These are phyloP conservation scores for Larimichthys polyactis DNA, from an alignment of 2,113 vertebrate genomes.

Conservation along the genomic window DNA sequence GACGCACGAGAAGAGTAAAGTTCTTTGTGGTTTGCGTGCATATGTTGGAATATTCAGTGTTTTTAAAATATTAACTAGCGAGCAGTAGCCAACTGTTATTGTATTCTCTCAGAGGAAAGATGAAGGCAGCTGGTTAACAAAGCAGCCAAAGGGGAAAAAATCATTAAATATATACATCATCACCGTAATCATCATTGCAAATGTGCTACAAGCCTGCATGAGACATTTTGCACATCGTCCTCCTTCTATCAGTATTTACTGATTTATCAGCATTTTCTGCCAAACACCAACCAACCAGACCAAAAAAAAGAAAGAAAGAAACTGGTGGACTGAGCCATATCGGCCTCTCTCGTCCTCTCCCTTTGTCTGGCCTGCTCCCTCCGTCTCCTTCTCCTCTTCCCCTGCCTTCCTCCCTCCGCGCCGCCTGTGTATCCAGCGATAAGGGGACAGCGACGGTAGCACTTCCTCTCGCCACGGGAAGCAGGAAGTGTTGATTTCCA, in stretches of 20 bases:
- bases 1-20: background rate
- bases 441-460: constrained; percentile 80
- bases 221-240: background rate
- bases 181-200: background rate
- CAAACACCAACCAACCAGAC: background rate
- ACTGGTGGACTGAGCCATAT: background rate
- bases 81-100: background rate
- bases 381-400: constrained; percentile 56
- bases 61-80: background rate
- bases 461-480: constrained; percentile 81
- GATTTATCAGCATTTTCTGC: background rate
- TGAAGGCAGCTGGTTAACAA: background rate
- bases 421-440: constrained; percentile 79
- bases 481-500: constrained; percentile 83
- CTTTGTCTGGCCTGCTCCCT: constrained; percentile 55
- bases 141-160: constrained; percentile 15
- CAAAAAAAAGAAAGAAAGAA: background rate
- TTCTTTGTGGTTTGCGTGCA: background rate
- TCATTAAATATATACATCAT: background rate
- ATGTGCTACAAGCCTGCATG: background rate
- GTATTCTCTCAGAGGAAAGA: constrained; percentile 15
- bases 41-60: background rate
- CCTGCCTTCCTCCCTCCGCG: constrained; percentile 57
- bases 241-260: background rate
- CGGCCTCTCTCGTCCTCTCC: constrained; percentile 34